Evolutionary conservation across 2,888 invertebrate genomes (phyloP), one percentile per base, ranked within the genome.

Genomic region (Hyposoter didymator): DNA sequence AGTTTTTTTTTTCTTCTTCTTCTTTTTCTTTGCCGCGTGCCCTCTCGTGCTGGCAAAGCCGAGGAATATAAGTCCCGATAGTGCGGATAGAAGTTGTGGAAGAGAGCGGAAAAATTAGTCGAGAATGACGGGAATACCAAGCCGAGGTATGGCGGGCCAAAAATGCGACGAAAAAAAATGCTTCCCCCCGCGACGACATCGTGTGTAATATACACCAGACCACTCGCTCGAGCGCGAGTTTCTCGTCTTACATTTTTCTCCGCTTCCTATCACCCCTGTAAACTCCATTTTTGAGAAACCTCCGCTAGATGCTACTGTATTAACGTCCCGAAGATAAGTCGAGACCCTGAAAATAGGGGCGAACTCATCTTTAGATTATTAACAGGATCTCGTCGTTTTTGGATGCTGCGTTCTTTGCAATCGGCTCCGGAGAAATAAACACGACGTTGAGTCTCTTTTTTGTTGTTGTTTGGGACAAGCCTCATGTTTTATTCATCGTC

Each of bases 1-100:
- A 85, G 78, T 83, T 83, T 81, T 39, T 35, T n/a, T n/a, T n/a
- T n/a, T n/a, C n/a, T n/a, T n/a, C n/a, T n/a, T 67, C 35, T 66
- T 74, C n/a, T 55, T 73, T 70, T 45, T 10, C 8, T 39, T 39
- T 39, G 7, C 8, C 0, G 0, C 35, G 4, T 10, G 8, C 14
- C 7, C 19, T 22, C 49, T 10, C 28, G 17, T 19, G 19, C 45
- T 62, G 69, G 64, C 45, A 69, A 55, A 52, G 59, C 47, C 32
- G 64, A 52, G 59, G 79, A 59, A 80, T 80, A 83, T 82, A 78
- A 78, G 52, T 85, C 73, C 69, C 67, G 62, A 75, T 78, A 47
- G 62, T 79, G 62, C 28, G 69, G 76, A 81, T 52, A 35, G 22
- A 35, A 55, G 59, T 22, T 22, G 28, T 52, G 7, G 28, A 55